A percentile compares a stretch with the other conserved stretches of the same genome.
These are phyloP conservation scores for Cottus gobio DNA, from an alignment of 2,113 vertebrate species.

Conservation along the genomic window DNA sequence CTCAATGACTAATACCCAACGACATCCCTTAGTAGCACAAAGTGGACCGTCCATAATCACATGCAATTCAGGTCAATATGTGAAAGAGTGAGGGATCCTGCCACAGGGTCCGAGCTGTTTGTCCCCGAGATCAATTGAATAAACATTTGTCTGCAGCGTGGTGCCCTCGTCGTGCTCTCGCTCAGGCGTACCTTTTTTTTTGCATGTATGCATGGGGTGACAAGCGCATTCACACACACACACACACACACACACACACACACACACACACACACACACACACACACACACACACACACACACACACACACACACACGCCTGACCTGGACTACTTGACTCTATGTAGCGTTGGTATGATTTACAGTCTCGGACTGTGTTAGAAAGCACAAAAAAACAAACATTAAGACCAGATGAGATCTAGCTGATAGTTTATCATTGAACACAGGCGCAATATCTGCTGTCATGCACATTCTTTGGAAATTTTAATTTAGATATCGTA, in stretches of 20 bases:
- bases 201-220: slow-evolving; percentile 61
- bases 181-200: slow-evolving; percentile 36
- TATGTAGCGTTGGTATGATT: background rate
- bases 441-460: background rate
- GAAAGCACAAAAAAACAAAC: background rate
- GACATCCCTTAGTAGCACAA: background rate
- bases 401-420: background rate
- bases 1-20: background rate
- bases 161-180: slow-evolving; percentile 42
- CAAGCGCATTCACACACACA: background rate
- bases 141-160: slow-evolving; percentile 72
- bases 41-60: background rate
- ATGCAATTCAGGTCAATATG: slow-evolving; percentile 17
- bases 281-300: background rate
- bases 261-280: background rate
- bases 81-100: slow-evolving; percentile 28
- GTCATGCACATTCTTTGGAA: too few relatives aligned
- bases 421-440: background rate
- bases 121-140: slow-evolving; percentile 79
- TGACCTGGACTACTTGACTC: background rate
- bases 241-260: slow-evolving; percentile 3
- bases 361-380: background rate
- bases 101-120: slow-evolving; percentile 67
- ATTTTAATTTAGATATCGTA: background rate
- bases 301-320: slow-evolving; percentile 1